These are phyloP conservation scores for Ctenosaura bakeri DNA, from an alignment of 2,797 vertebrate genomes.

Conservation along the genomic window DNA sequence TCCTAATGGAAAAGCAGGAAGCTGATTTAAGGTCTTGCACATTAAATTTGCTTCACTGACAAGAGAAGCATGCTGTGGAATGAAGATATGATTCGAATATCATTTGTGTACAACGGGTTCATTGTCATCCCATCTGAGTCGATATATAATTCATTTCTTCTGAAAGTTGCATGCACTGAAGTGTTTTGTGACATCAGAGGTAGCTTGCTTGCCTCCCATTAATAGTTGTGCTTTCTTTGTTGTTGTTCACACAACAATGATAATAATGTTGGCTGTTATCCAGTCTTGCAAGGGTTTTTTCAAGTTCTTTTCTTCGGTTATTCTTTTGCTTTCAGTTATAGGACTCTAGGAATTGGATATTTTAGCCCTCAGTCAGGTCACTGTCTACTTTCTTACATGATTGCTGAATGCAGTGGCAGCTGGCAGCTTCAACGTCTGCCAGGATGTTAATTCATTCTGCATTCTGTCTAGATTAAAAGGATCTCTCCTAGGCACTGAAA, in stretches of 20 bases:
- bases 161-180: neutral
- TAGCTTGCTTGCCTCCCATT: neutral
- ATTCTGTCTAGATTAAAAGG: too few relatives aligned
- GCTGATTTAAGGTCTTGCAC: neutral
- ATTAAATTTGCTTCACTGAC: constrained; percentile 6
- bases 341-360: neutral
- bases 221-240: too few relatives aligned
- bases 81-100: neutral
- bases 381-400: neutral
- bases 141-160: neutral
- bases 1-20: neutral
- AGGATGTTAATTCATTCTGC: too few relatives aligned
- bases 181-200: neutral
- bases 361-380: neutral
- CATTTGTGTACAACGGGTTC: neutral
- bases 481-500: too few relatives aligned
- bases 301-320: neutral
- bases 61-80: neutral
- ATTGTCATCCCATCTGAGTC: neutral
- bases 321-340: neutral
- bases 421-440: too few relatives aligned
- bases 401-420: too few relatives aligned
- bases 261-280: neutral
- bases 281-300: neutral
- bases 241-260: neutral